Evolutionary conservation across 1,140 invertebrate genomes (phyloP).

Genomic region (Pogonognathellus flavescens): DNA sequence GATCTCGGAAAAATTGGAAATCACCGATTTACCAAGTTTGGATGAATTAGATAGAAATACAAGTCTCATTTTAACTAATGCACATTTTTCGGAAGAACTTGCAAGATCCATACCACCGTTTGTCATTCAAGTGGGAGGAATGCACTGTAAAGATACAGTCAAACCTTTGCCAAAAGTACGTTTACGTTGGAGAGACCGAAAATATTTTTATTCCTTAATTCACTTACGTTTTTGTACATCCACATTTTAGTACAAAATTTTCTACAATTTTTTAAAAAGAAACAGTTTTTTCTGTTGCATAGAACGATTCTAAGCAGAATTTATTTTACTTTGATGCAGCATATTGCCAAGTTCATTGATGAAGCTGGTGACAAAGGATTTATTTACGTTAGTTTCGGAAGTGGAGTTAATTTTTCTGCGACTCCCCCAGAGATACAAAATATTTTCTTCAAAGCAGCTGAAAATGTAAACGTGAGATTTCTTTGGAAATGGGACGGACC

Average conservation of each 20-base stretch:
- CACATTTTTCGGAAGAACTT: slow-evolving; percentile 61
- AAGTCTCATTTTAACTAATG: slow-evolving; percentile 59
- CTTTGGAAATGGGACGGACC: slow-evolving; percentile 66
- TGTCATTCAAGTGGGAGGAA: slow-evolving; percentile 53
- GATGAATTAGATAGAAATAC: slow-evolving; percentile 20
- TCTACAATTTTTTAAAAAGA: no score
- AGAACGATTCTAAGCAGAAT: no score
- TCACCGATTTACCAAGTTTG: slow-evolving; percentile 10
- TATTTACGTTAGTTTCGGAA: slow-evolving; percentile 74
- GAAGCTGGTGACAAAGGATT: slow-evolving; percentile 73
- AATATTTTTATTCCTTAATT: no score
- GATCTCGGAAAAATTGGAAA: slow-evolving; percentile 1
- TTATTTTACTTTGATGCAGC: no score
- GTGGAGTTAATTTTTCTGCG: slow-evolving; percentile 61
- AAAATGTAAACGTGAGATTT: slow-evolving; percentile 47
- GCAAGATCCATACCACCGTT: slow-evolving; percentile 61
- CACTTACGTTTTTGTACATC: no score
- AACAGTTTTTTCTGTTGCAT: no score
- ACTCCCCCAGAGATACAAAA: slow-evolving; percentile 46
- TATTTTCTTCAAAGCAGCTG: slow-evolving; percentile 56
- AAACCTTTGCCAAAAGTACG: not conserved
- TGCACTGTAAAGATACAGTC: slow-evolving; percentile 50
- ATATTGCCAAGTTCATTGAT: slow-evolving; percentile 71
- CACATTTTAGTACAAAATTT: no score
- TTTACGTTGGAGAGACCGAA: no score